A percentile compares a stretch with the other conserved stretches of the same genome.
Evolutionary conservation across 2,113 vertebrate species (phyloP).

Genomic region (Hydrochoerus hydrochaeris): DNA sequence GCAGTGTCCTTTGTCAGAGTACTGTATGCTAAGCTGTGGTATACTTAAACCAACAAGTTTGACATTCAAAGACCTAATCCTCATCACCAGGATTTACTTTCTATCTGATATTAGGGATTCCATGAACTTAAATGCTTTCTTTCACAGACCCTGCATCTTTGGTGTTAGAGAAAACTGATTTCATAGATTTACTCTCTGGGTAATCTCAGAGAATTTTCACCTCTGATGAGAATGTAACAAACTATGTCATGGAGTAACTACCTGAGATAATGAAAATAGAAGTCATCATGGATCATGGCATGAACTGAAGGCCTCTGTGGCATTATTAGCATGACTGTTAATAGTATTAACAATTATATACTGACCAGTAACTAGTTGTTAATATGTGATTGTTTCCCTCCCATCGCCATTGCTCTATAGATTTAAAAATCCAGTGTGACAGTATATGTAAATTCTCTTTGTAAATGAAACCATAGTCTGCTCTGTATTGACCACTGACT

Average conservation of each 20-base stretch:
- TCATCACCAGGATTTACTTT: background rate
- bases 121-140: background rate
- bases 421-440: background rate
- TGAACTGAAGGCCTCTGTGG: background rate
- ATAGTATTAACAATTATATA: background rate
- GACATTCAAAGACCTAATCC: background rate
- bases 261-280: background rate
- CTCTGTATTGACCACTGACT: background rate
- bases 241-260: background rate
- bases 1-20: background rate
- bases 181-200: background rate
- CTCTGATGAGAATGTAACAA: background rate
- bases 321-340: background rate
- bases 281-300: background rate
- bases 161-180: background rate
- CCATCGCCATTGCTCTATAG: background rate
- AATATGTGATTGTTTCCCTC: background rate
- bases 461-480: background rate
- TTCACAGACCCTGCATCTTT: background rate
- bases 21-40: constrained; percentile 18
- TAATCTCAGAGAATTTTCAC: constrained; percentile 36
- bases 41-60: background rate
- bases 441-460: background rate
- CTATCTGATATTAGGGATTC: background rate
- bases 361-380: background rate